Percentiles rank a stretch among this genome's conserved stretches.
Conservation (phyloP, 2,797 vertebrate genomes). For the Ciconia nigra region DNA sequence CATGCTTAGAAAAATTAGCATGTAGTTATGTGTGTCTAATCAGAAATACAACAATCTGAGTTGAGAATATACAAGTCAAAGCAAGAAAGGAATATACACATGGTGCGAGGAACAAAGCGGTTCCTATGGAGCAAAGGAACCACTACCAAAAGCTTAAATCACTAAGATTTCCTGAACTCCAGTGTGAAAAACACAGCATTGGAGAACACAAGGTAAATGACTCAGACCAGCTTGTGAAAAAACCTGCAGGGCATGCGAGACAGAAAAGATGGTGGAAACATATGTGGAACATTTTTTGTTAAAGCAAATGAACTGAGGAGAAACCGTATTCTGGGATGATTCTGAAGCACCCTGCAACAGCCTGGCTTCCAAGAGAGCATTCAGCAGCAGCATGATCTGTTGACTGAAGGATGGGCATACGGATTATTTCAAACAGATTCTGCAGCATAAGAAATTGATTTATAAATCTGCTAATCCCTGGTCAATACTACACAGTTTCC, state of each 20-base stretch:
- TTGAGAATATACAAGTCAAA: background rate
- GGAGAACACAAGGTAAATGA: background rate
- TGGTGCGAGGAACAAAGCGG: rapidly evolving
- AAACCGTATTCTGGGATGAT: background rate
- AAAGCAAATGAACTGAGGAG: background rate
- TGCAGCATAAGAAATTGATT: background rate
- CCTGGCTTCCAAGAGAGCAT: background rate
- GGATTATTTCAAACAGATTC: background rate
- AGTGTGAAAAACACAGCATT: background rate
- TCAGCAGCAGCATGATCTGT: background rate
- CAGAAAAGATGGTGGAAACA: background rate
- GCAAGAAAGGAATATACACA: background rate
- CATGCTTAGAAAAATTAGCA: background rate
- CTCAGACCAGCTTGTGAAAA: background rate
- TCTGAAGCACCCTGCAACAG: background rate
- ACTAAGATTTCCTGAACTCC: background rate
- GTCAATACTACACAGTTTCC: background rate
- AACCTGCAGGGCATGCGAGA: background rate
- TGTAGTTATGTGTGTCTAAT: background rate
- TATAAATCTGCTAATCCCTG: background rate
- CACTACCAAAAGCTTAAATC: background rate
- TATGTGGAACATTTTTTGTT: background rate
- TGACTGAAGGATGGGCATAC: background rate
- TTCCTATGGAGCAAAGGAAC: background rate
- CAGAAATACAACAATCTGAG: background rate